Evolutionary conservation across 2,888 invertebrate genomes (phyloP), one percentile per base, ranked within the genome.

Genomic region (Chaetoderma sp.): DNA sequence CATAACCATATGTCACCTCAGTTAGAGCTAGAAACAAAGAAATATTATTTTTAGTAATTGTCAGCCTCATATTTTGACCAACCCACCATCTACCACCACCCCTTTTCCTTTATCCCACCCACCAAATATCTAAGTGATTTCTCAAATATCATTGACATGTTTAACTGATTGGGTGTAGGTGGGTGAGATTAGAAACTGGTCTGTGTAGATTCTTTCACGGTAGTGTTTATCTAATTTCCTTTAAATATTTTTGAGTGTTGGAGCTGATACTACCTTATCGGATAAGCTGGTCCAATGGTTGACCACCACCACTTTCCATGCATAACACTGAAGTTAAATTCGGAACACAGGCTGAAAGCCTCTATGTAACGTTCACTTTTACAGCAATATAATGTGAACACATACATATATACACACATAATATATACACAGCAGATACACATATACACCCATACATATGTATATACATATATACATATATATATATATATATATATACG

Each of bases 341-440:
- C 16, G 16, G 18, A n/a, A 42, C 18, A 42, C 18, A 42, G 16
- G 32, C 32, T 30, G 28, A 16, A 30, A 32, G 28, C 28, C n/a
- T 23, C 18, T 30, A 4, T 5, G 13, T 16, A 16, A 32, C 16
- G 32, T 30, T 16, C 16, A 23, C 33, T 13, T 52, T 50, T 56
- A n/a, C 13, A 27, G 21, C 2, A 6, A 25, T n/a, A 30, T 25
- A n/a, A 52, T 57, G 49, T 66, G 27, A 57, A 21, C 33, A 66
- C 50, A 13, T 65, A 63, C 59, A 30, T 50, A 58, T 65, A 23
- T 66, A 58, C 57, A 30, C 65, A 44, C 23, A 44, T 44, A 44
- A 47, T 21, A 47, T 47, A 47, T 47, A 47, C 27, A 47, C 27
- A 47, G 27, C 1, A 47, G 21, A 47, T 47, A 4, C 21, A 47